phyloP scores from a whole-genome alignment of 2,888 invertebrate species.

The Drosophila paramelanica region DNA sequence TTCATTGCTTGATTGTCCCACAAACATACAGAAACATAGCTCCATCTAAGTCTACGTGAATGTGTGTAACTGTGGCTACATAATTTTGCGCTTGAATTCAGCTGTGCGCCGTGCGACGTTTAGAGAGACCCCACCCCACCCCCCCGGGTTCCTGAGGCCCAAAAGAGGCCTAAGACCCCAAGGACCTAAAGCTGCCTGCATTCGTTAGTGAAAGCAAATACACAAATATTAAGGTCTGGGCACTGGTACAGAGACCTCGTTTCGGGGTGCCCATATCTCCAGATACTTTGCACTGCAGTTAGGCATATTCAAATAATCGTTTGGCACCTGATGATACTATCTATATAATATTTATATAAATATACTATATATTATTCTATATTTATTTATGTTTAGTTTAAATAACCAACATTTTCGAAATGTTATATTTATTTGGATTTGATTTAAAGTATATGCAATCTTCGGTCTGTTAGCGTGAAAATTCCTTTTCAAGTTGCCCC shows the following conservation, averaged over 20 bases:
- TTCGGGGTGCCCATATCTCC: constrained; percentile 45
- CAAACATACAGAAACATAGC: constrained; percentile 55
- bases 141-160: constrained; percentile 44
- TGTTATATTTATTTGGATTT: not conserved
- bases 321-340: too few species aligned
- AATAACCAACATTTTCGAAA: not conserved
- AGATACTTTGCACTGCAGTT: constrained; percentile 23
- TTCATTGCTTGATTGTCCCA: constrained; percentile 81
- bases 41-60: constrained; percentile 23
- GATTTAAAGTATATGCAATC: constrained; percentile 18
- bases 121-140: constrained; percentile 36
- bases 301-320: constrained; percentile 23
- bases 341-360: too few species aligned
- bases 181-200: constrained; percentile 62
- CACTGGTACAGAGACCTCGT: constrained; percentile 28
- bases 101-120: constrained; percentile 73
- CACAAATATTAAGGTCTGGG: constrained; percentile 40
- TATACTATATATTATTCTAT: too few species aligned
- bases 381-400: too few species aligned
- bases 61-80: constrained; percentile 70
- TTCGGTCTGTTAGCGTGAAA: constrained; percentile 20
- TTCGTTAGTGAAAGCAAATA: constrained; percentile 80
- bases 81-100: constrained; percentile 81
- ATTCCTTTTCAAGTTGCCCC: constrained; percentile 19
- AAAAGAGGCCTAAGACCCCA: constrained; percentile 51